These are phyloP conservation scores for Pristionchus entomophagus DNA, from an alignment of 2,888 invertebrate genomes.

Conservation along the genomic window DNA sequence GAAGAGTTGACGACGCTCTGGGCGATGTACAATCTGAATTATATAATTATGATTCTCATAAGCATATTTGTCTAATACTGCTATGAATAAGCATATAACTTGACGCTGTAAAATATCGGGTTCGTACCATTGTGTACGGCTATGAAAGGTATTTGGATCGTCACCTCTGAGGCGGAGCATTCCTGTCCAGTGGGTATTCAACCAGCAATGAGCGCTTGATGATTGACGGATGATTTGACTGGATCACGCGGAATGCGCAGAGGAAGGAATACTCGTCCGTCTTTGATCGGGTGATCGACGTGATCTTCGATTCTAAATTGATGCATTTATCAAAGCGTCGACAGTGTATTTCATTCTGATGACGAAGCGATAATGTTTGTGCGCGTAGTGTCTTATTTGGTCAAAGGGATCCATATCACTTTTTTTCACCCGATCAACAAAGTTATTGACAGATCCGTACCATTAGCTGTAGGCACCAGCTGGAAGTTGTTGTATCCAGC, in stretches of 20 bases:
- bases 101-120: no score
- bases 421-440: not conserved
- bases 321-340: no score
- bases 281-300: not conserved
- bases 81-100: no score
- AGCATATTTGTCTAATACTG: no score
- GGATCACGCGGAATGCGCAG: not conserved
- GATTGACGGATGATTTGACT: slow-evolving; percentile 21
- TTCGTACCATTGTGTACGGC: no score
- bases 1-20: slow-evolving; percentile 11
- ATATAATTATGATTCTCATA: no score
- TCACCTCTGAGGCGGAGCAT: slow-evolving; percentile 48
- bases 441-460: not conserved
- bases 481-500: slow-evolving; percentile 50
- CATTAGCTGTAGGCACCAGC: slow-evolving; percentile 45
- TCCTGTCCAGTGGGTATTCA: slow-evolving; percentile 40
- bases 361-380: no score
- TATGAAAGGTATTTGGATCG: no score
- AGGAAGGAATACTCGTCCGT: slow-evolving; percentile 35
- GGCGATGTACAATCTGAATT: slow-evolving; percentile 39
- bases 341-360: no score
- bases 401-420: no score
- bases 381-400: no score
- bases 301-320: slow-evolving; percentile 5
- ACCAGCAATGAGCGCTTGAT: not conserved